phyloP scores from a whole-genome alignment of 2,113 vertebrate genomes.

The Oreotrochilus melanogaster region DNA sequence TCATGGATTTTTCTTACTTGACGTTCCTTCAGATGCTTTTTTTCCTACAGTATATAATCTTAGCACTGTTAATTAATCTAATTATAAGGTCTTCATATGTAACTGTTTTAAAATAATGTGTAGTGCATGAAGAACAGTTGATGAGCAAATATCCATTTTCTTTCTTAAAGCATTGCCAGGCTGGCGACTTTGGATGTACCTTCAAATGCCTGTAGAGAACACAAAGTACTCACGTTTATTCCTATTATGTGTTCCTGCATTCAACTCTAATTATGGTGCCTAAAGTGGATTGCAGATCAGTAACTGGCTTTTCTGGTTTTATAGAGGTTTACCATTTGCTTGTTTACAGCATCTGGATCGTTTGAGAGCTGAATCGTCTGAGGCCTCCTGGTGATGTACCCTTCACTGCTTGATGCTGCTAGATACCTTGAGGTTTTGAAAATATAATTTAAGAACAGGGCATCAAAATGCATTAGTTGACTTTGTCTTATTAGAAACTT shows the following conservation, averaged over 20 bases:
- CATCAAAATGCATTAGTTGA: not conserved
- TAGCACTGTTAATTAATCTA: not conserved
- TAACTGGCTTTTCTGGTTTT: not conserved
- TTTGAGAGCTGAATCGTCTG: not conserved
- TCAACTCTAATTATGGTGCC: not conserved
- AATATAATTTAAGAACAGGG: not conserved
- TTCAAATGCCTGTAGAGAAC: not conserved
- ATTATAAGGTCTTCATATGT: not conserved
- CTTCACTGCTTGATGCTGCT: not conserved
- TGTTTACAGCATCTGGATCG: not conserved
- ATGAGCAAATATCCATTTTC: not conserved
- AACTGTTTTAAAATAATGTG: not conserved
- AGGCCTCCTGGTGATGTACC: not conserved
- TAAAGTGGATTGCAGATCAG: not conserved
- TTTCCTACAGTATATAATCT: not conserved
- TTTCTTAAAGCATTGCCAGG: not conserved
- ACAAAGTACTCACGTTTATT: not conserved
- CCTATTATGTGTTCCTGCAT: not conserved
- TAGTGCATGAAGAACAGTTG: fast-evolving
- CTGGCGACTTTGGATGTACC: not conserved
- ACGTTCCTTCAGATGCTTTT: not conserved
- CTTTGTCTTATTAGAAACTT: not conserved
- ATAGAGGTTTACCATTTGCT: not conserved
- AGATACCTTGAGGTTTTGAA: not conserved
- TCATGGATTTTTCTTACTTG: not conserved